Percentiles rank a stretch among this genome's conserved stretches.
These are phyloP conservation scores for Chroicocephalus ridibundus DNA, from an alignment of 2,113 vertebrate genomes.

Conservation along the genomic window DNA sequence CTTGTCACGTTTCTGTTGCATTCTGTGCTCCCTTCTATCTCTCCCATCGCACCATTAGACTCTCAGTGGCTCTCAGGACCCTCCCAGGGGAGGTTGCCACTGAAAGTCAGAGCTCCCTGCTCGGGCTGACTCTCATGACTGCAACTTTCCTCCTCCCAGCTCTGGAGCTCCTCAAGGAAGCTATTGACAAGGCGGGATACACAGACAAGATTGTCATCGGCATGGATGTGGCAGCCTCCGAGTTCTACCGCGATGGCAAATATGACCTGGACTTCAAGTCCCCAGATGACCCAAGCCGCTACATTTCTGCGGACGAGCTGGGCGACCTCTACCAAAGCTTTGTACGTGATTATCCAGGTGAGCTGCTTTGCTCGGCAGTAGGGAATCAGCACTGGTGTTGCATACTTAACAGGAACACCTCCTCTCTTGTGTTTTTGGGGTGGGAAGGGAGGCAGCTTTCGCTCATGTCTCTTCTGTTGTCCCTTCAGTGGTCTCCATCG, in stretches of 20 bases:
- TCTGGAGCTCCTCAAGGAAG: constrained; percentile 90
- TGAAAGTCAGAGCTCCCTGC: neutral
- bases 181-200: constrained; percentile 90
- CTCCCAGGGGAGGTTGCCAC: neutral
- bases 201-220: constrained; percentile 93
- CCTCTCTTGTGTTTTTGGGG: neutral
- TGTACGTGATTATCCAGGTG: constrained; percentile 91
- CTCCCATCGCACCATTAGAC: neutral
- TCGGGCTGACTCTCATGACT: neutral
- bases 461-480: neutral
- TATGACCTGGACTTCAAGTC: constrained; percentile 95
- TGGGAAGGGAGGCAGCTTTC: neutral
- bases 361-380: neutral
- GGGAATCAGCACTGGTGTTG: neutral
- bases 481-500: constrained; percentile 88
- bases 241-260: constrained; percentile 89
- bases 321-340: constrained; percentile 91
- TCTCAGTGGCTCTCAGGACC: neutral
- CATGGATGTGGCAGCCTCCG: constrained; percentile 92
- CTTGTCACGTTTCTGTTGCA: rapidly evolving
- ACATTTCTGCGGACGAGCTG: constrained; percentile 87
- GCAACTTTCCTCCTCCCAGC: constrained; percentile 66
- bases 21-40: neutral
- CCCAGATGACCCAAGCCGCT: constrained; percentile 85
- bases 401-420: neutral